Percentiles rank a stretch among this genome's conserved stretches.
Evolutionary conservation across 1,140 invertebrate species (phyloP).

Genomic region (Trichonephila clavata): DNA sequence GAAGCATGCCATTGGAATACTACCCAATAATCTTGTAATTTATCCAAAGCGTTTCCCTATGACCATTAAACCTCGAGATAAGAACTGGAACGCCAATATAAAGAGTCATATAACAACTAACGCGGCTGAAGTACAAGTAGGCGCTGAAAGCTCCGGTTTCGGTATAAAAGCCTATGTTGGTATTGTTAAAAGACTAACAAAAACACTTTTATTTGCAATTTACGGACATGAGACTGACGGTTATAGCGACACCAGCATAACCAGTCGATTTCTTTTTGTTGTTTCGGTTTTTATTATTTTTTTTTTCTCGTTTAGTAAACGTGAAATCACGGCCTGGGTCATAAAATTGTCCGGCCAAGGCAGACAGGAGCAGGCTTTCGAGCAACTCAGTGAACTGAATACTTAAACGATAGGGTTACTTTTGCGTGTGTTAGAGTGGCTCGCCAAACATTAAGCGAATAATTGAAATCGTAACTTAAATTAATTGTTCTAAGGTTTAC

Average conservation of each 20-base stretch:
- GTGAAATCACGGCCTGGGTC: conserved; percentile 52
- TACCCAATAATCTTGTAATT: conserved; percentile 49
- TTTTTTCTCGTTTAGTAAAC: conserved; percentile 52
- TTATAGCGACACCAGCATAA: conserved; percentile 60
- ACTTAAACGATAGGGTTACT: conserved; percentile 62
- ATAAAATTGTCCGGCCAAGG: conserved; percentile 56
- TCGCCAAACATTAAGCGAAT: conserved; percentile 35
- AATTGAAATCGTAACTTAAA: conserved; percentile 22
- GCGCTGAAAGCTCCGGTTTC: conserved; percentile 38
- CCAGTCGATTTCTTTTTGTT: conserved; percentile 35
- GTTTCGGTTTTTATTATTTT: background rate
- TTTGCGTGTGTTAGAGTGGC: background rate
- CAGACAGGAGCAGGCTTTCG: conserved; percentile 1
- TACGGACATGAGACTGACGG: conserved; percentile 69
- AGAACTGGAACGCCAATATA: conserved; percentile 34
- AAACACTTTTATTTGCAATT: conserved; percentile 73
- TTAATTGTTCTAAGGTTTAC: background rate
- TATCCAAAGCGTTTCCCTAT: conserved; percentile 47
- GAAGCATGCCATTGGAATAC: conserved; percentile 14
- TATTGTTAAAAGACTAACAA: conserved; percentile 71
- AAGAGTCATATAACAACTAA: conserved; percentile 54
- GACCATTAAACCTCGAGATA: conserved; percentile 47
- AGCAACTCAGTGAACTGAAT: conserved; percentile 50
- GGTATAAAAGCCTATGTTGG: conserved; percentile 43
- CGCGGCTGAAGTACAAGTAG: conserved; percentile 36